phyloP scores from a whole-genome alignment of 2,797 vertebrate genomes.

The Phataginus tricuspis region DNA sequence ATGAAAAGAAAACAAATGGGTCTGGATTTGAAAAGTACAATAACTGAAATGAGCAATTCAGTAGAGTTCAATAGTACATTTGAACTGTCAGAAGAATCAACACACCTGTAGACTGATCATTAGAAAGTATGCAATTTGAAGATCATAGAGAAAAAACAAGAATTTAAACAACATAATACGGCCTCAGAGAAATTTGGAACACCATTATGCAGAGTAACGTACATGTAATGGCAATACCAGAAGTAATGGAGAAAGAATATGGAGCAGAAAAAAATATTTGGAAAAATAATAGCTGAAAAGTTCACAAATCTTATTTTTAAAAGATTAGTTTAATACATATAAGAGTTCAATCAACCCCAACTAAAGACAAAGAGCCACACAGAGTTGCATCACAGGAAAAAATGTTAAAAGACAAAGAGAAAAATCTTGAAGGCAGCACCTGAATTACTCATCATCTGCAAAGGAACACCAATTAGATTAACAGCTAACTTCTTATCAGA shows the following conservation, averaged over 20 bases:
- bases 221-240: background rate
- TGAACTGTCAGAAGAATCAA: background rate
- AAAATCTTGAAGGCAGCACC: background rate
- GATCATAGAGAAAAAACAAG: background rate
- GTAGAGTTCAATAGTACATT: background rate
- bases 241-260: background rate
- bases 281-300: background rate
- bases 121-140: background rate
- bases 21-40: background rate
- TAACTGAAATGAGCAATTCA: background rate
- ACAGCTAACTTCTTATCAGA: background rate
- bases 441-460: background rate
- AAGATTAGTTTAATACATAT: background rate
- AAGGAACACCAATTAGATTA: background rate
- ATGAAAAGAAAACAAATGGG: background rate
- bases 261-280: background rate
- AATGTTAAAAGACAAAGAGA: background rate
- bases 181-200: background rate
- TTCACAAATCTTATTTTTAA: background rate
- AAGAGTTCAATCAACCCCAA: background rate
- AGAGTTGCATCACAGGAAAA: background rate
- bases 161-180: background rate
- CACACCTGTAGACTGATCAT: background rate
- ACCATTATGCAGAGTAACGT: background rate
- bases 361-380: background rate